These are phyloP conservation scores for Trichogramma evanescens DNA, from an alignment of 2,888 invertebrate species.

Conservation along the genomic window DNA sequence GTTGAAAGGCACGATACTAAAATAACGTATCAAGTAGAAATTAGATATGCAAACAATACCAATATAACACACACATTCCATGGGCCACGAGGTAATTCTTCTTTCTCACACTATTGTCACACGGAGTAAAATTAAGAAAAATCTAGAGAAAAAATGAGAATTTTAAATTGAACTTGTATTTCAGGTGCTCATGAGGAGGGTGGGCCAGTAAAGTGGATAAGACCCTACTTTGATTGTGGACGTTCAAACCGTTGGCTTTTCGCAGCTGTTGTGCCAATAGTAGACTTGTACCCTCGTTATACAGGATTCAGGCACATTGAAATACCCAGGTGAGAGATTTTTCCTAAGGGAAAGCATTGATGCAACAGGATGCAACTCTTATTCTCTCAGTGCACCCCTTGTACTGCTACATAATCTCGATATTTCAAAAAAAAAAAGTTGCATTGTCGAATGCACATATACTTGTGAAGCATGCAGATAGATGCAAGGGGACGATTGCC, in stretches of 20 bases:
- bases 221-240: slow-evolving; percentile 94
- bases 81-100: slow-evolving; percentile 66
- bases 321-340: slow-evolving; percentile 72
- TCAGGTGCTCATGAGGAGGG: slow-evolving; percentile 77
- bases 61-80: slow-evolving; percentile 96
- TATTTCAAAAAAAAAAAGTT: slow-evolving; percentile 26
- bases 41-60: slow-evolving; percentile 87
- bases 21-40: slow-evolving; percentile 88
- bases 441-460: slow-evolving; percentile 24
- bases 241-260: slow-evolving; percentile 93
- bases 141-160: slow-evolving; percentile 9
- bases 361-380: slow-evolving; percentile 18
- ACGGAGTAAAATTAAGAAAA: slow-evolving; percentile 1
- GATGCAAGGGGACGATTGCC: slow-evolving; percentile 24
- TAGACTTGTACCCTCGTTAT: slow-evolving; percentile 90
- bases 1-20: slow-evolving; percentile 83
- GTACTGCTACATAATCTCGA: neutral
- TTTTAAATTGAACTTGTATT: slow-evolving; percentile 20
- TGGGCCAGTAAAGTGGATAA: slow-evolving; percentile 89
- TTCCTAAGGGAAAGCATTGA: slow-evolving; percentile 9
- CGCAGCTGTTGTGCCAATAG: slow-evolving; percentile 87
- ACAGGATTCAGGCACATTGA: slow-evolving; percentile 89
- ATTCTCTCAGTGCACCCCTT: slow-evolving; percentile 3
- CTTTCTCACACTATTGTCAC: neutral
- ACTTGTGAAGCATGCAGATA: slow-evolving; percentile 19